Percentiles rank a stretch among this genome's conserved stretches.
Conservation (phyloP, 2,888 invertebrate genomes). For the Drosophila nr. fundita region DNA sequence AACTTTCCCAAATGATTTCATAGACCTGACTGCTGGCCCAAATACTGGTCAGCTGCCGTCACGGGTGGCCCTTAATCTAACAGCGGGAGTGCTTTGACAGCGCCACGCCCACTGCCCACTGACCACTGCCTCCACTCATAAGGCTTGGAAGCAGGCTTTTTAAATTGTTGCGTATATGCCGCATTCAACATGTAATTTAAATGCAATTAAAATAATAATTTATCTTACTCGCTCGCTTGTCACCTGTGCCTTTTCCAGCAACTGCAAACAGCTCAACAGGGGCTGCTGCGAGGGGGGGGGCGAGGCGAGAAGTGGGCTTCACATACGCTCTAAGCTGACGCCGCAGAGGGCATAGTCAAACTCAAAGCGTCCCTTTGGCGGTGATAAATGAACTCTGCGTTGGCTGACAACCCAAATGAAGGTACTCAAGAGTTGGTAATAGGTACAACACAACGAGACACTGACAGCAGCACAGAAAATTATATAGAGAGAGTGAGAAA, state of each 20-base stretch:
- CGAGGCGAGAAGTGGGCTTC: constrained; percentile 24
- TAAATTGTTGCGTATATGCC: constrained; percentile 64
- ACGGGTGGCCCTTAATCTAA: constrained; percentile 65
- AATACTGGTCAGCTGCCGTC: constrained; percentile 44
- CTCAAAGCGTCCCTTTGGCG: constrained; percentile 49
- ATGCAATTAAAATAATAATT: constrained; percentile 81
- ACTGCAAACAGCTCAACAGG: constrained; percentile 5
- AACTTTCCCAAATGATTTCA: constrained; percentile 41
- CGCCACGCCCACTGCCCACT: constrained; percentile 10
- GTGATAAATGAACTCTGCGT: constrained; percentile 66
- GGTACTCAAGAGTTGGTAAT: constrained; percentile 51
- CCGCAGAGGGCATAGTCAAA: constrained; percentile 46
- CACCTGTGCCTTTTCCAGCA: constrained; percentile 42
- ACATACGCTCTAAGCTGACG: constrained; percentile 51
- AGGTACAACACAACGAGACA: constrained; percentile 3
- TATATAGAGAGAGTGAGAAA: neutral
- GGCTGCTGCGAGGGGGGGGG: constrained; percentile 16
- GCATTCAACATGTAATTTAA: constrained; percentile 72
- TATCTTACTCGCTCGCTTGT: constrained; percentile 74
- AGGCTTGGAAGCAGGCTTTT: constrained; percentile 44
- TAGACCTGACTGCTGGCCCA: constrained; percentile 34
- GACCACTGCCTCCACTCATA: neutral
- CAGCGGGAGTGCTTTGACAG: constrained; percentile 57
- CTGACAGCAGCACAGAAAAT: neutral
- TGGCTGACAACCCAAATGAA: constrained; percentile 74